Evolutionary conservation across 2,888 invertebrate species (phyloP).

Genomic region (Ophion ellenae): DNA sequence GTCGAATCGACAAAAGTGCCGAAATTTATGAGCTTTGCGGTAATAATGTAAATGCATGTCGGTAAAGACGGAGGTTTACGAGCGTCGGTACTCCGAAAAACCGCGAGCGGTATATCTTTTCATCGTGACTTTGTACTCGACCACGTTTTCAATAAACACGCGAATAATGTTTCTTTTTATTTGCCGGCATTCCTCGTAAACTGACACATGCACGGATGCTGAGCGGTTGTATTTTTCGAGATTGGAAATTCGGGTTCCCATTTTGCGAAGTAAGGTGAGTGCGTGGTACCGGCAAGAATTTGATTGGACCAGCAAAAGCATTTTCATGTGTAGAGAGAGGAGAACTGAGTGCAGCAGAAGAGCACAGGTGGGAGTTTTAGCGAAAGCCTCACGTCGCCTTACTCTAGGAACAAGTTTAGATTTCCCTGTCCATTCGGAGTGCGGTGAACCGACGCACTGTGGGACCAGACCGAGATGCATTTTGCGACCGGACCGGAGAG

Average conservation of each 20-base stretch:
- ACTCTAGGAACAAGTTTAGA: constrained; percentile 60
- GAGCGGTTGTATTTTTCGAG: background rate
- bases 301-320: constrained; percentile 50
- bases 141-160: constrained; percentile 69
- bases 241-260: constrained; percentile 49
- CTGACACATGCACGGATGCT: background rate
- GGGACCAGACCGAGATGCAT: constrained; percentile 18
- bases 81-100: constrained; percentile 42
- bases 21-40: constrained; percentile 61
- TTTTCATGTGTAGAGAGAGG: constrained; percentile 14
- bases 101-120: constrained; percentile 22
- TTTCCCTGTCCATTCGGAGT: constrained; percentile 65
- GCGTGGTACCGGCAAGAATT: constrained; percentile 37
- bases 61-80: constrained; percentile 48
- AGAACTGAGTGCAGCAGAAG: background rate
- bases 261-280: constrained; percentile 4
- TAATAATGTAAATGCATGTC: constrained; percentile 22
- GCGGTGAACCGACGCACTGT: constrained; percentile 60
- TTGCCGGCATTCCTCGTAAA: constrained; percentile 39
- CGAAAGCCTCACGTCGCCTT: constrained; percentile 28
- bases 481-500: constrained; percentile 13
- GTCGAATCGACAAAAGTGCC: constrained; percentile 5
- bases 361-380: constrained; percentile 37
- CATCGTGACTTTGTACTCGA: constrained; percentile 53
- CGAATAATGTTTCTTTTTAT: constrained; percentile 55